Evolutionary conservation across 1,140 invertebrate species (phyloP), one percentile per base, ranked within the genome.

Genomic region (Anastrepha ludens): DNA sequence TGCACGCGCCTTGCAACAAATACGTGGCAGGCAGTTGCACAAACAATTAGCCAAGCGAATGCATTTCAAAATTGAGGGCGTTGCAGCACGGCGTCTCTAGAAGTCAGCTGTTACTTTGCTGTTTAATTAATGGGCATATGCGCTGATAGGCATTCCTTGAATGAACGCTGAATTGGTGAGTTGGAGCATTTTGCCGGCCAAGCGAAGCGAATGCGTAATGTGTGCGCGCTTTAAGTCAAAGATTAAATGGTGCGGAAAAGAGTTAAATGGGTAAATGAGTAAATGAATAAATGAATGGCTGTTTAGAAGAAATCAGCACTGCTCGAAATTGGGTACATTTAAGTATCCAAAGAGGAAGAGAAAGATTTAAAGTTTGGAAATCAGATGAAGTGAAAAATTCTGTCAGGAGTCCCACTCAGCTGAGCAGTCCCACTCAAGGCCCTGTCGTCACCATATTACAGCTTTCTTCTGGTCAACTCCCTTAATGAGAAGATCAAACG

Each of bases 51-150:
- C 74, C 47, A 81, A 81, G 47, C 47, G 47, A 55, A 81, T 55
- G 74, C 50, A 81, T 81, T 81, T 58, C 74, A 81, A 81, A 58
- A 81, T 81, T 81, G 74, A 50, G 74, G 47, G 74, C 74, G 74
- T 81, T 74, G 41, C 67, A 17, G 67, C 65, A 47, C 15, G 11
- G 74, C 74, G 20, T n/a, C 8, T 81, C 47, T 81, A n/a, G 17
- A 8, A 47, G 41, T 74, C 74, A 81, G 74, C 74, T 81, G 70
- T 74, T 39, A 47, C 70, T 6, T 2, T 8, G 20, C 47, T 50
- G 17, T n/a, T 8, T 81, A 81, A 81, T 81, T 81, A 55, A 81
- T 81, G 20, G 47, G 7, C 44, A 20, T 81, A 41, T n/a, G 74
- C 2, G n/a, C n/a, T 81, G 3, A 81, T 20, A 81, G 50, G 47